Evolutionary conservation across 1,140 invertebrate species (phyloP).

Genomic region (Ptiloglossa arizonensis): DNA sequence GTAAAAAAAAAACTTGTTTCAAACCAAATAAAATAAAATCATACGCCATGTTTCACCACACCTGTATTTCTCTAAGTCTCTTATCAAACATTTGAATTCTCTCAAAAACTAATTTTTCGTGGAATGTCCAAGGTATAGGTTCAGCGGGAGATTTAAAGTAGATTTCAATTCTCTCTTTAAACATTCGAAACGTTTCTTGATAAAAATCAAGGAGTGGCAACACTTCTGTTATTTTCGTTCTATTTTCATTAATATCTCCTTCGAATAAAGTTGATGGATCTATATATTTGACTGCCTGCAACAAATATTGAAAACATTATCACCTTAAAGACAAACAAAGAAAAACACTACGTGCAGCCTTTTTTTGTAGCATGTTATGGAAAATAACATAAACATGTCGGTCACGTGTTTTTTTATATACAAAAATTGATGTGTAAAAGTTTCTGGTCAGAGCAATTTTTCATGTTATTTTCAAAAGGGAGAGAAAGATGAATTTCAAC

Average conservation of each 20-base stretch:
- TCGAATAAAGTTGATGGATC: conserved; percentile 83
- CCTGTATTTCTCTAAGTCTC: conserved; percentile 79
- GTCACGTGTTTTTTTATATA: no score
- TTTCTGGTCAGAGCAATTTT: no score
- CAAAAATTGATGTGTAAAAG: no score
- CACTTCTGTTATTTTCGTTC: conserved; percentile 66
- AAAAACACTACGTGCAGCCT: no score
- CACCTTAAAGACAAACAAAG: no score
- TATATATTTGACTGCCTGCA: conserved; percentile 69
- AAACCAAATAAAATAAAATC: no score
- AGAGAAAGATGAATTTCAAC: no score
- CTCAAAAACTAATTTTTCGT: conserved; percentile 84
- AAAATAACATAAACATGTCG: no score
- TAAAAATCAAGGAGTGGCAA: conserved; percentile 68
- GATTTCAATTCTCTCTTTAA: conserved; percentile 81
- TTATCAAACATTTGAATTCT: conserved; percentile 83
- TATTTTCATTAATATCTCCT: conserved; percentile 83
- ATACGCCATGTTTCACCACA: neutral
- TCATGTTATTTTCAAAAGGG: no score
- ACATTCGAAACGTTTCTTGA: conserved; percentile 77
- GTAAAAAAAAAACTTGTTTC: neutral
- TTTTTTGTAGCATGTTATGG: no score
- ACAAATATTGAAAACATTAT: conserved; percentile 15
- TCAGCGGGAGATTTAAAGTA: conserved; percentile 82
- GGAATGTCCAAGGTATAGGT: conserved; percentile 85